Evolutionary conservation across 2,888 invertebrate species (phyloP).

Genomic region (Heteromyza rotundicornis): DNA sequence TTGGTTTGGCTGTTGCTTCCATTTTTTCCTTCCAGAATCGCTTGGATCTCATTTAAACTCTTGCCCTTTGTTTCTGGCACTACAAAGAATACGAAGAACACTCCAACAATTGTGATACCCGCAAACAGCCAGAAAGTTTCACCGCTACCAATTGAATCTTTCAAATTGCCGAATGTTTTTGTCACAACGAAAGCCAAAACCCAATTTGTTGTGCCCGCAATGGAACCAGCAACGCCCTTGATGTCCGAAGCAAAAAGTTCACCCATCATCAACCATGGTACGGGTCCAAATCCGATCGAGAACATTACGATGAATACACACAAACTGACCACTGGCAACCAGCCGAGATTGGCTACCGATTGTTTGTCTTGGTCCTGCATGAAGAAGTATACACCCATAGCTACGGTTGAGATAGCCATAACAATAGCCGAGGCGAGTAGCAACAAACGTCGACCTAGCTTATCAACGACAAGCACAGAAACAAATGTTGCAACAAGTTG

Average conservation of each 20-base stretch:
- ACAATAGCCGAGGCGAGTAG: slow-evolving; percentile 74
- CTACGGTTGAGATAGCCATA: slow-evolving; percentile 73
- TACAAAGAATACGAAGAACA: slow-evolving; percentile 71
- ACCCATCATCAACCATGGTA: slow-evolving; percentile 78
- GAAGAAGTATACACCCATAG: slow-evolving; percentile 76
- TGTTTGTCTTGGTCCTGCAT: slow-evolving; percentile 52
- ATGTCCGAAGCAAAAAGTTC: slow-evolving; percentile 83
- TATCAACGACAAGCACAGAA: slow-evolving; percentile 80
- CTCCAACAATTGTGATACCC: slow-evolving; percentile 70
- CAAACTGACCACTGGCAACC: slow-evolving; percentile 77
- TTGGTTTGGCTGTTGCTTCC: too few relatives aligned
- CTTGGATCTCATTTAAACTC: slow-evolving; percentile 60
- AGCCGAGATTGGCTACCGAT: slow-evolving; percentile 67
- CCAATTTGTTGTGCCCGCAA: slow-evolving; percentile 85
- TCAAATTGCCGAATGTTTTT: slow-evolving; percentile 71
- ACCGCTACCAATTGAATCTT: slow-evolving; percentile 66
- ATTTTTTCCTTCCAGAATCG: slow-evolving; percentile 44
- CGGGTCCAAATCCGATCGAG: slow-evolving; percentile 85
- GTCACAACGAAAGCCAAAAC: slow-evolving; percentile 80
- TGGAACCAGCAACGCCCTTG: slow-evolving; percentile 77
- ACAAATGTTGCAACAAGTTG: slow-evolving; percentile 74
- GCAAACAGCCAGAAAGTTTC: slow-evolving; percentile 80
- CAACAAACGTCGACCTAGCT: slow-evolving; percentile 77
- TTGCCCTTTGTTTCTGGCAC: slow-evolving; percentile 67
- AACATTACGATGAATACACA: slow-evolving; percentile 81